Evolutionary conservation across 2,888 invertebrate genomes (phyloP).

Genomic region (Agrochola macilenta): DNA sequence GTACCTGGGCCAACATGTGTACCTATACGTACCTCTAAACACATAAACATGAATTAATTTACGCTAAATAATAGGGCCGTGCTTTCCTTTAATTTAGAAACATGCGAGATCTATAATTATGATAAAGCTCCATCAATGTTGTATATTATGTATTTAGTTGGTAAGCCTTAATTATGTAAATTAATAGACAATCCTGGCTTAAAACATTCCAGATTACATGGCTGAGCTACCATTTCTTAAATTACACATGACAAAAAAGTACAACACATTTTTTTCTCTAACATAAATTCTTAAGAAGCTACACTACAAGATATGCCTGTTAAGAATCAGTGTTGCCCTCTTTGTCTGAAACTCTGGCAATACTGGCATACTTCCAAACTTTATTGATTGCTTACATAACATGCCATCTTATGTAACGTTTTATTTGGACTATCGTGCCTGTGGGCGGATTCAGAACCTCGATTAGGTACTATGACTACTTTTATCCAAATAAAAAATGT

Average conservation of each 20-base stretch:
- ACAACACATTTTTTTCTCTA: neutral
- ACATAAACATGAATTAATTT: no score
- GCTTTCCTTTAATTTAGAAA: no score
- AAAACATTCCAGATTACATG: neutral
- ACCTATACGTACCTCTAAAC: no score
- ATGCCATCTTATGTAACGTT: slow-evolving; percentile 64
- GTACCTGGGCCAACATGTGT: no score
- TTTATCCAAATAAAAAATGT: neutral
- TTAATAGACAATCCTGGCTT: no score
- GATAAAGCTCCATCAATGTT: no score
- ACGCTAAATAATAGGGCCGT: no score
- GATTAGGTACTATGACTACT: neutral
- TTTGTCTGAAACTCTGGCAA: slow-evolving; percentile 49
- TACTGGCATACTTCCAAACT: slow-evolving; percentile 71
- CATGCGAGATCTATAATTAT: no score
- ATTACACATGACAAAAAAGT: neutral
- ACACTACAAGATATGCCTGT: slow-evolving; percentile 24
- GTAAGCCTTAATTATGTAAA: no score
- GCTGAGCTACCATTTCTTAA: neutral
- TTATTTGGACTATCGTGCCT: slow-evolving; percentile 49
- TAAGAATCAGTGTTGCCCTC: slow-evolving; percentile 57
- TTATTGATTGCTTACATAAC: slow-evolving; percentile 70
- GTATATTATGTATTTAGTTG: no score
- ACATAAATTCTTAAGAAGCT: slow-evolving; percentile 35
- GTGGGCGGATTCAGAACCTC: slow-evolving; percentile 10